phyloP scores from a whole-genome alignment of 2,797 vertebrate genomes.

The Pangasius krempfi region DNA sequence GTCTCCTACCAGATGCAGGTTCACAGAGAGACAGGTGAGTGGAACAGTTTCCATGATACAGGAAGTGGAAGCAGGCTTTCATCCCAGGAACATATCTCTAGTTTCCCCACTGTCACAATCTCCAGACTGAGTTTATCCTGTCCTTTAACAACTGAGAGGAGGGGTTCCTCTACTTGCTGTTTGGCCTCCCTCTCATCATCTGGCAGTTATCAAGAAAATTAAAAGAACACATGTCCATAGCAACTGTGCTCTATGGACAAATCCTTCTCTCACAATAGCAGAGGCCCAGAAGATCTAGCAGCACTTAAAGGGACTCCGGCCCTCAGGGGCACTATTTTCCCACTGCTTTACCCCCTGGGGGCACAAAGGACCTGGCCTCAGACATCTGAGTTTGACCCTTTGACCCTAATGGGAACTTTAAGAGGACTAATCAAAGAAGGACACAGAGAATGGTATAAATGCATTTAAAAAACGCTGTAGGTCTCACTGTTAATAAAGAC shows the following conservation, averaged over 20 bases:
- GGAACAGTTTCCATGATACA: slow-evolving; percentile 56
- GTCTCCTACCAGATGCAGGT: slow-evolving; percentile 39
- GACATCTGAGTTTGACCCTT: slow-evolving; percentile 42
- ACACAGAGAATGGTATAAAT: slow-evolving; percentile 4
- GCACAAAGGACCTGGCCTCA: slow-evolving; percentile 30
- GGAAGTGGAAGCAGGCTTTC: slow-evolving; percentile 56
- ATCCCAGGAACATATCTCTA: slow-evolving; percentile 59
- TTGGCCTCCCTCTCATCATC: slow-evolving; percentile 64
- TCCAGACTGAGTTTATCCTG: slow-evolving; percentile 58
- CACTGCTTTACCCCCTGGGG: slow-evolving; percentile 33
- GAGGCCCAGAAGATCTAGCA: slow-evolving; percentile 65
- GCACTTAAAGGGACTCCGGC: slow-evolving; percentile 54
- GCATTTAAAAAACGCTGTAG: not conserved
- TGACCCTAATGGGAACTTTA: slow-evolving; percentile 50
- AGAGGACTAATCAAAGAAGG: slow-evolving; percentile 33
- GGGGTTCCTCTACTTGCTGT: slow-evolving; percentile 38
- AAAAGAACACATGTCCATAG: slow-evolving; percentile 67
- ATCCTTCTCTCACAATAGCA: slow-evolving; percentile 55
- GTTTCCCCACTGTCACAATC: slow-evolving; percentile 47
- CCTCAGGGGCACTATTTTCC: slow-evolving; percentile 49
- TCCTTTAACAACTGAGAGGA: slow-evolving; percentile 52
- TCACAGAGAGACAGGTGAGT: slow-evolving; percentile 51
- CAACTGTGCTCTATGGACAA: slow-evolving; percentile 46
- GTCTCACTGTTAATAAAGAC: not conserved
- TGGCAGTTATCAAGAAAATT: slow-evolving; percentile 75